These are phyloP conservation scores for Temnothorax longispinosus DNA, from an alignment of 1,140 invertebrate species.

Conservation along the genomic window DNA sequence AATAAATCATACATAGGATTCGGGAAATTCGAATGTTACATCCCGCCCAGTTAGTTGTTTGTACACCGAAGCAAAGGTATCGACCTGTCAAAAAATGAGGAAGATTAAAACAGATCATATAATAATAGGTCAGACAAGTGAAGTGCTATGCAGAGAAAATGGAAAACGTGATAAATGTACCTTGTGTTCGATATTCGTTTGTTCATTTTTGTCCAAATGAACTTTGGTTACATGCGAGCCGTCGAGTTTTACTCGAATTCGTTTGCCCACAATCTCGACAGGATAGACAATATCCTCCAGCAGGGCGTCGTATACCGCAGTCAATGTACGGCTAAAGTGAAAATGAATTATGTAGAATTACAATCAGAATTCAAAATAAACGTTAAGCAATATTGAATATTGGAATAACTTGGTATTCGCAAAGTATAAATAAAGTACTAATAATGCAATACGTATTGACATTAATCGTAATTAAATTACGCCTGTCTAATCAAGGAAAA, in stretches of 20 bases:
- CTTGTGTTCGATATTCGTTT: conserved; percentile 99
- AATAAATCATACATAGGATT: conserved; percentile 95
- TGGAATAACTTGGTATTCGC: not conserved
- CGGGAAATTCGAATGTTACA: conserved; percentile 99
- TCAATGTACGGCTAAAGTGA: conserved; percentile 93
- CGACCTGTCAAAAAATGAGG: conserved; percentile 91
- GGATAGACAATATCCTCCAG: conserved; percentile 99
- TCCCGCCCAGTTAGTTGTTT: conserved; percentile 99
- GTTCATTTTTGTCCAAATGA: conserved; percentile 99
- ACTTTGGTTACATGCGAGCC: conserved; percentile 99
- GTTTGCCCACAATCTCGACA: conserved; percentile 99
- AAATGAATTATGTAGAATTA: conserved; percentile 56
- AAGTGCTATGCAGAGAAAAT: not conserved
- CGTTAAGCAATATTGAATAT: not conserved
- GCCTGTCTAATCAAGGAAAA: conserved; percentile 36
- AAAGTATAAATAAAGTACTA: not conserved
- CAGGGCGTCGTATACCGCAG: conserved; percentile 98
- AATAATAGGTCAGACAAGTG: not conserved
- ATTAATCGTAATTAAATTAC: conserved; percentile 4
- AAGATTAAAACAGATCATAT: not conserved
- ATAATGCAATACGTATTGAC: not conserved
- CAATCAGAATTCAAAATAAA: not conserved
- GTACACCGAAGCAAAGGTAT: conserved; percentile 99
- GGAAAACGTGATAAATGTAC: conserved; percentile 85
- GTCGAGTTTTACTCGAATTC: conserved; percentile 98